These are phyloP conservation scores for Orius laevigatus DNA, from an alignment of 1,140 invertebrate genomes.

Conservation along the genomic window DNA sequence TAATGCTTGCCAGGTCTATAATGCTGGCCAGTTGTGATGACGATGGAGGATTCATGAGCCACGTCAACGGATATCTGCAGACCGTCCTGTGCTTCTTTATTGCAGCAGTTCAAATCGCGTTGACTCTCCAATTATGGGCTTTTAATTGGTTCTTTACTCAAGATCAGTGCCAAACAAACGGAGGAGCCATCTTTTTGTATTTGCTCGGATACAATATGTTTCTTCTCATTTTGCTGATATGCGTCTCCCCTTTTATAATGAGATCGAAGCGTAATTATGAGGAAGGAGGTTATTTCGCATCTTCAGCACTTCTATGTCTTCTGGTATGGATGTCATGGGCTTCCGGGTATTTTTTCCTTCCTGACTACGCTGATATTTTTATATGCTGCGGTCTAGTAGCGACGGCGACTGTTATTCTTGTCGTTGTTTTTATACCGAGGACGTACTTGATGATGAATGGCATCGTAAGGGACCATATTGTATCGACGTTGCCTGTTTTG, in stretches of 20 bases:
- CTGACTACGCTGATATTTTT: conserved; percentile 17
- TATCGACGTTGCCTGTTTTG: conserved; percentile 20
- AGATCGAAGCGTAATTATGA: conserved; percentile 38
- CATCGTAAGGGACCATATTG: conserved; percentile 25
- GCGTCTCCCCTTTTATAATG: conserved; percentile 33
- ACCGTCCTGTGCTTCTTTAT: conserved; percentile 38
- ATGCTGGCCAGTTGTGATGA: conserved; percentile 37
- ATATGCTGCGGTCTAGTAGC: conserved; percentile 21
- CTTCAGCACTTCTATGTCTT: conserved; percentile 30
- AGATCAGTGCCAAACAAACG: conserved; percentile 19
- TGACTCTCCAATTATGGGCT: conserved; percentile 25
- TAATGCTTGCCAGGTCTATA: conserved; percentile 36
- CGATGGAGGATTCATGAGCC: conserved; percentile 36
- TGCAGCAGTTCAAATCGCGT: conserved; percentile 32
- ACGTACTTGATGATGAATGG: conserved; percentile 37
- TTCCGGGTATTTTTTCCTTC: conserved; percentile 30
- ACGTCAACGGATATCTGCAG: conserved; percentile 42
- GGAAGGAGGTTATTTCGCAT: conserved; percentile 37
- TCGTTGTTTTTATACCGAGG: conserved; percentile 37
- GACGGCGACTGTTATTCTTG: conserved; percentile 32
- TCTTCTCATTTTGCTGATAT: conserved; percentile 31
- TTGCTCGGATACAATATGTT: conserved; percentile 35
- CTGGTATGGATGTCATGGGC: conserved; percentile 36
- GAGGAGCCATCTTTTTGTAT: conserved; percentile 18
- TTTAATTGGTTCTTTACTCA: conserved; percentile 27